phyloP scores from a whole-genome alignment of 1,140 invertebrate species.

The Coenobita brevimanus region DNA sequence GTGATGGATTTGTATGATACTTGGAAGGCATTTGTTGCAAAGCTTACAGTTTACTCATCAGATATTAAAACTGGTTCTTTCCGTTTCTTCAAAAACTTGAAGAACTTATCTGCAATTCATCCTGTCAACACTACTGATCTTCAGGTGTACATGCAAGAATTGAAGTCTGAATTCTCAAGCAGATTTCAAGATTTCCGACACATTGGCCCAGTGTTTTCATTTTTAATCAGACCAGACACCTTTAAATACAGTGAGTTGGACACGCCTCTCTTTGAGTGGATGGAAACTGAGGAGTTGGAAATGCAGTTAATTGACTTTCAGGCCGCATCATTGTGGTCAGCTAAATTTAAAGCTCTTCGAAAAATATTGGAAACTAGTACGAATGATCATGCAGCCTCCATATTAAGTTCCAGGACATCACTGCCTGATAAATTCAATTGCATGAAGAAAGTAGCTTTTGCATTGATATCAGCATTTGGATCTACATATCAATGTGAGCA shows the following conservation, averaged over 20 bases:
- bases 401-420: conserved; percentile 21
- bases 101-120: too few relatives aligned
- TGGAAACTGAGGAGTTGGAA: conserved; percentile 29
- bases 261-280: conserved; percentile 34
- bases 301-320: conserved; percentile 20
- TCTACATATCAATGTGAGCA: conserved; percentile 39
- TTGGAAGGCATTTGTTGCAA: conserved; percentile 43
- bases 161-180: too few relatives aligned
- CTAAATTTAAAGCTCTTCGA: conserved; percentile 40
- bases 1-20: conserved; percentile 27
- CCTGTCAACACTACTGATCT: too few relatives aligned
- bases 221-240: neutral
- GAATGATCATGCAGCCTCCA: conserved; percentile 41
- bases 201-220: too few relatives aligned
- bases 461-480: neutral
- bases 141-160: conserved; percentile 23
- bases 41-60: conserved; percentile 35
- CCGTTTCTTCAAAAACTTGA: conserved; percentile 25
- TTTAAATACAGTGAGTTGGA: conserved; percentile 33
- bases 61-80: conserved; percentile 33
- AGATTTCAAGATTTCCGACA: conserved; percentile 51
- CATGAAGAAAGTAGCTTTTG: too few relatives aligned
- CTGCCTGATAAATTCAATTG: too few relatives aligned
- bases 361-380: conserved; percentile 34
- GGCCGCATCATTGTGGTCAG: conserved; percentile 17